Evolutionary conservation across 2,888 invertebrate genomes (phyloP).

Genomic region (Apodemia hepburni): DNA sequence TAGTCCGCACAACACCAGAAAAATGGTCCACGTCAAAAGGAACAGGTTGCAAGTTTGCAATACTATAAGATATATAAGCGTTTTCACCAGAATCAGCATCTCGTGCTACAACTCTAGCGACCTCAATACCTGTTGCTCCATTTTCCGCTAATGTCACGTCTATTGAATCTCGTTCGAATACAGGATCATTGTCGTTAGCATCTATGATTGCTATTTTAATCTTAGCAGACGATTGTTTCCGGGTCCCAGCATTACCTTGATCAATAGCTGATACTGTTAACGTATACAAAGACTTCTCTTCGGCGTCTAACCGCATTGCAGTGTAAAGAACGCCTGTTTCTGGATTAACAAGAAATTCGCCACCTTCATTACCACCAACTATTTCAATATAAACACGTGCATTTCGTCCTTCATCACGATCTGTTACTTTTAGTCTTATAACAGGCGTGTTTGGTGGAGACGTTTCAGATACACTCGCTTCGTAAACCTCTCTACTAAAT

Average conservation of each 20-base stretch:
- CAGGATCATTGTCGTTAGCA: conserved; percentile 96
- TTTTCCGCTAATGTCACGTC: conserved; percentile 92
- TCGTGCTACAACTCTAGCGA: conserved; percentile 90
- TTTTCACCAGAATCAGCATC: conserved; percentile 97
- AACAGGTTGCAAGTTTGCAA: conserved; percentile 92
- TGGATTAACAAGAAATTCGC: conserved; percentile 92
- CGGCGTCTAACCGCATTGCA: conserved; percentile 90
- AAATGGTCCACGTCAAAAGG: conserved; percentile 98
- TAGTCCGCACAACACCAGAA: conserved; percentile 92
- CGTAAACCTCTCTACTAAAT: conserved; percentile 92
- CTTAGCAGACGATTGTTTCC: conserved; percentile 94
- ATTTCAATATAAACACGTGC: conserved; percentile 93
- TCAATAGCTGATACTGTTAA: conserved; percentile 95
- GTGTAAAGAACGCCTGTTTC: conserved; percentile 95
- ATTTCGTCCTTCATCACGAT: conserved; percentile 91
- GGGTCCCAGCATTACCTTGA: conserved; percentile 89
- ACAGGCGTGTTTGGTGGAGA: conserved; percentile 94
- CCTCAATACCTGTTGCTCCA: conserved; percentile 90
- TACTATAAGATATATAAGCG: conserved; percentile 96
- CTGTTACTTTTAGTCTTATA: conserved; percentile 91
- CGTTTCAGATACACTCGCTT: conserved; percentile 92
- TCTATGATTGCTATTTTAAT: conserved; percentile 94
- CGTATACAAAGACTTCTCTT: conserved; percentile 90
- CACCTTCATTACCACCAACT: conserved; percentile 94
- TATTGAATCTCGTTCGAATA: conserved; percentile 87